phyloP scores from a whole-genome alignment of 2,113 vertebrate species.

The Deroptyus accipitrinus region DNA sequence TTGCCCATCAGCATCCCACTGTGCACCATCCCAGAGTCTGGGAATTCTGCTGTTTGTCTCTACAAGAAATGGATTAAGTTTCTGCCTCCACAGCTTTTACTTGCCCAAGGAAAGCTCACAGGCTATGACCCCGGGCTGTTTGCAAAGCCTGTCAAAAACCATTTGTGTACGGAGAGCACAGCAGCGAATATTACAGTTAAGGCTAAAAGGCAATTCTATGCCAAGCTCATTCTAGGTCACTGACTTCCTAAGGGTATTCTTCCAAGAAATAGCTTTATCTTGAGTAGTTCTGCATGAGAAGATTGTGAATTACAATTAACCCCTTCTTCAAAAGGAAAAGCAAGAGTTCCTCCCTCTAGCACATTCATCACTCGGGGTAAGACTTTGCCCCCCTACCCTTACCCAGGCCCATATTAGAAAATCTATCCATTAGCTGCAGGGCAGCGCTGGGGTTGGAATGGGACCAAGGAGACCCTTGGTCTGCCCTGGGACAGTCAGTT shows the following conservation, averaged over 20 bases:
- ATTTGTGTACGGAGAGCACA: not conserved
- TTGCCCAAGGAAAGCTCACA: not conserved
- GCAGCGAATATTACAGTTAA: not conserved
- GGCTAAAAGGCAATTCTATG: conserved; percentile 53
- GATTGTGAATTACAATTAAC: not conserved
- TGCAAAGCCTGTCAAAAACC: conserved; percentile 49
- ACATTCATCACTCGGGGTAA: not conserved
- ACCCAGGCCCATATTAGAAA: not conserved
- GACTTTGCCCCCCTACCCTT: not conserved
- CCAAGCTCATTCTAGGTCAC: conserved; percentile 64
- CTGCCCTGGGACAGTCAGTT: not conserved
- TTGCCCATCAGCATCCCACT: not conserved
- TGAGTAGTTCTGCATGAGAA: conserved; percentile 1
- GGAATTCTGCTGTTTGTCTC: not conserved
- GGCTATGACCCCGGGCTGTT: conserved; percentile 16
- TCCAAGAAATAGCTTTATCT: conserved; percentile 58
- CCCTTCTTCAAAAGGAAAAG: not conserved
- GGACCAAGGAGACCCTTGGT: not conserved
- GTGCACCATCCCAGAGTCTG: not conserved
- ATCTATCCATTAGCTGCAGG: not conserved
- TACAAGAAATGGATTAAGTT: not conserved
- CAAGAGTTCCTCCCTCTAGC: not conserved
- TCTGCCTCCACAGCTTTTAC: not conserved
- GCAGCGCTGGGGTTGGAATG: not conserved
- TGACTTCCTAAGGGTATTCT: conserved; percentile 60